These are phyloP conservation scores for Brachionus angularis DNA, from an alignment of 1,140 invertebrate genomes.

Conservation along the genomic window DNA sequence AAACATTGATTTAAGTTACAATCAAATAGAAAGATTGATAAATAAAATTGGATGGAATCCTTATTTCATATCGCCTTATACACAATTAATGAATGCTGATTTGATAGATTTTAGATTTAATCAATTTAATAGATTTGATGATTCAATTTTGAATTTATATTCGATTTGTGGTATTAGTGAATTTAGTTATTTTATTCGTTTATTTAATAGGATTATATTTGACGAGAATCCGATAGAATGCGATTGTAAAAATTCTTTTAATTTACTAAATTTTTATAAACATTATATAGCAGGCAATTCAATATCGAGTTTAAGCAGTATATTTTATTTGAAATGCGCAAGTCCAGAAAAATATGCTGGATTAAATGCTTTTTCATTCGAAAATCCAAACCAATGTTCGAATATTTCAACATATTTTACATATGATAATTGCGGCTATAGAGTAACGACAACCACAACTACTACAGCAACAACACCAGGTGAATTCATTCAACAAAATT, in stretches of 20 bases:
- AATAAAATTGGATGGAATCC: constrained; percentile 9
- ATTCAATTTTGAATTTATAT: background rate
- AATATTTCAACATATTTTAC: too few species aligned
- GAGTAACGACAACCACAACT: too few species aligned
- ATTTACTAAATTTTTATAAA: constrained; percentile 25
- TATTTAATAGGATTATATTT: constrained; percentile 22
- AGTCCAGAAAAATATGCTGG: background rate
- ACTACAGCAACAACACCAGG: too few species aligned
- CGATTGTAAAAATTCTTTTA: constrained; percentile 7
- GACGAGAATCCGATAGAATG: background rate
- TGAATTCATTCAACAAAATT: too few species aligned
- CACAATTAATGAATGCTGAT: background rate
- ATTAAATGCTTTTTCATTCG: background rate
- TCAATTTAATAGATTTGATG: constrained; percentile 6
- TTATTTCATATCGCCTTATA: background rate
- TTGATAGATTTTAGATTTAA: constrained; percentile 27
- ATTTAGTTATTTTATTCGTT: constrained; percentile 17
- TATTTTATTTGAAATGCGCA: background rate
- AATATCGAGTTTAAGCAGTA: background rate
- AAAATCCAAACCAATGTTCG: background rate
- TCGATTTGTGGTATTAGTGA: constrained; percentile 5
- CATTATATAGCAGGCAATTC: constrained; percentile 5
- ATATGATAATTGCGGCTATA: too few species aligned
- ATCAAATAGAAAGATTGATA: constrained; percentile 3
- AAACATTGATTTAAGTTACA: constrained; percentile 23